Base-by-base conservation (phyloP, 2,113 vertebrate genomes). In the Tupaia chinensis region DNA sequence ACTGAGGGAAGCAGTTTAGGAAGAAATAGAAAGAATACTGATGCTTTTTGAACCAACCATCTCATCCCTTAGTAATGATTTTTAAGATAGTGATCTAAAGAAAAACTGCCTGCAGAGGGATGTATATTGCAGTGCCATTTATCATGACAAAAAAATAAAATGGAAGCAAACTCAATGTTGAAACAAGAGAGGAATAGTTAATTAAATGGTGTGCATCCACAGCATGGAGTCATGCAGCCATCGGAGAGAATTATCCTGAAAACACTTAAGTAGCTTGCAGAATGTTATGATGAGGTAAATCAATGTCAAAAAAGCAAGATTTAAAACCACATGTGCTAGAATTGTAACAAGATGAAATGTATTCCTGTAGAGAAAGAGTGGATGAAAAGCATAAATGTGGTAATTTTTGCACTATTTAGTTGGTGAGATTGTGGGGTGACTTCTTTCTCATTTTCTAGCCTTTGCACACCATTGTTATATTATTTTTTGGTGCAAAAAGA, bases 121-220 rank as follows among this genome's bases (percentile, higher is more conserved):
- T 16, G 11, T 32, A 6, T 65, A 63, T 27, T n/a, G 29, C 8
- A 27, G 32, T 65, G 29, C 54, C 79, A 8, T 58, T 93, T 65
- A 61, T 23, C 23, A 61, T 19, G 68, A 86, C 27, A 84, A 44
- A 60, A 58, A 69, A 87, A 6, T 9, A 58, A 69, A 87, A 6
- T 5, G 44, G 92, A 89, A 91, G 79, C 34, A 93, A 88, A 69
- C 5, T 77, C 61, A 73, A 2, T 68, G 32, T 85, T 1, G 3
- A 79, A 95, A 93, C 6, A 88, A 87, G 44, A 81, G 87, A 63
- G 61, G 25, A 61, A 61, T 22, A 70, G 14, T 76, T 84, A 84
- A 72, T 68, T 77, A 87, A 72, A 44, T 56, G 56, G 53, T 54
- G 19, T 74, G 17, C 3, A 13, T 27, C 58, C 3, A 32, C 25